Conservation (phyloP, 1,140 invertebrate genomes). For the Papilio xuthus region DNA sequence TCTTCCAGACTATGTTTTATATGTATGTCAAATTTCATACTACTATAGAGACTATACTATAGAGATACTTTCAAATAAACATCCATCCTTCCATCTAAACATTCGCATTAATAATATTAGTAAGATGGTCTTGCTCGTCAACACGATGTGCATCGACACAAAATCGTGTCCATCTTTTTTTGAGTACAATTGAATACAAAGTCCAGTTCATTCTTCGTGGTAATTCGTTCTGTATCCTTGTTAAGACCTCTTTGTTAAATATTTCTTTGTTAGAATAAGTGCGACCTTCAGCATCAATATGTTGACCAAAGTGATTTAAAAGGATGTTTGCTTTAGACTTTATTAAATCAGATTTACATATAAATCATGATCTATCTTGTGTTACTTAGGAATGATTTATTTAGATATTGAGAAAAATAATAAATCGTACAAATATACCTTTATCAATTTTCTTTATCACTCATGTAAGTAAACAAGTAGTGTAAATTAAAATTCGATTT, state of each 20-base stretch:
- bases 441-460: too few relatives aligned
- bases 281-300: neutral
- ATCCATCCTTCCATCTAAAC: too few relatives aligned
- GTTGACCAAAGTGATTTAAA: neutral
- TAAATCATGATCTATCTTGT: too few relatives aligned
- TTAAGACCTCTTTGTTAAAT: neutral
- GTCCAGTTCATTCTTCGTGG: neutral
- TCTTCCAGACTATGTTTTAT: too few relatives aligned
- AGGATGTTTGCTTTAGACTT: neutral
- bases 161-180: neutral
- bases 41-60: too few relatives aligned
- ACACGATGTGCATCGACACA: neutral
- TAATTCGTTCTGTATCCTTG: neutral
- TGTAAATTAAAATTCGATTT: neutral
- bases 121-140: neutral
- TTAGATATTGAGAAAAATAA: too few relatives aligned
- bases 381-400: too few relatives aligned
- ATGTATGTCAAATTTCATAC: too few relatives aligned
- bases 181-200: neutral
- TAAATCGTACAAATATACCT: too few relatives aligned
- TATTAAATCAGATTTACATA: too few relatives aligned
- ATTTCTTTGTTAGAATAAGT: neutral
- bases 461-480: neutral
- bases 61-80: too few relatives aligned
- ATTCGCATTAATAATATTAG: too few relatives aligned